phyloP scores from a whole-genome alignment of 1,140 invertebrate species.

The Eubasilissa regina region DNA sequence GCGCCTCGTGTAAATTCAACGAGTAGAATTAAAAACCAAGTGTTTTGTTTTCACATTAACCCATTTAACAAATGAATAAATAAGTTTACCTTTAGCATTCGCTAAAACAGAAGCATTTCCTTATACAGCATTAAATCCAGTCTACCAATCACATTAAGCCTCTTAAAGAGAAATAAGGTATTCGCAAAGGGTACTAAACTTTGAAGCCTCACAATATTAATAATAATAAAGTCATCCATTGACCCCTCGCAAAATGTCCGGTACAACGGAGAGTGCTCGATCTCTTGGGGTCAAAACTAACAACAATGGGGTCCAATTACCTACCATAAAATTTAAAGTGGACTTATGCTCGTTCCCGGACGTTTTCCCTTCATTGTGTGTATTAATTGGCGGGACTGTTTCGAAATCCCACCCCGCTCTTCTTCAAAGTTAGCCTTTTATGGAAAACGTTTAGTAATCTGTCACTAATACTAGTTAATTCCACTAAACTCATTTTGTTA shows the following conservation, averaged over 20 bases:
- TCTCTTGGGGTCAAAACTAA: slow-evolving; percentile 29
- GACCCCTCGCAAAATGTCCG: slow-evolving; percentile 35
- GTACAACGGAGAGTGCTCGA: background rate
- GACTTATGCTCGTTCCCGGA: slow-evolving; percentile 8
- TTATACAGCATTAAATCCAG: too few relatives aligned
- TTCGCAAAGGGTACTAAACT: background rate
- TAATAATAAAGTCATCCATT: slow-evolving; percentile 58
- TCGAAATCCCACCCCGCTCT: background rate
- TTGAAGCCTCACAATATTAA: slow-evolving; percentile 14
- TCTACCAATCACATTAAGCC: too few relatives aligned
- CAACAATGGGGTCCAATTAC: slow-evolving; percentile 57
- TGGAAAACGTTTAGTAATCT: background rate
- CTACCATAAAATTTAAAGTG: slow-evolving; percentile 54
- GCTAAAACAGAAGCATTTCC: too few relatives aligned
- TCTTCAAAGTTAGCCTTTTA: background rate
- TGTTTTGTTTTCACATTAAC: too few relatives aligned
- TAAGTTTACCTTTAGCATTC: too few relatives aligned
- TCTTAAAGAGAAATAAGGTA: background rate
- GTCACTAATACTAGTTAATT: background rate
- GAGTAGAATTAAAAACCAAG: too few relatives aligned
- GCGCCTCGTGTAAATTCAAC: too few relatives aligned
- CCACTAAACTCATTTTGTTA: too few relatives aligned
- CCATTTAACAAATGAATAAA: too few relatives aligned
- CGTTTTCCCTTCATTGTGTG: slow-evolving; percentile 33
- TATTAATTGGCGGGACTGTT: background rate